Evolutionary conservation across 53 echinoderm and acorn worm genomes (phyloP), one percentile per base, ranked within the genome.

Genomic region (Patiria pectinifera): DNA sequence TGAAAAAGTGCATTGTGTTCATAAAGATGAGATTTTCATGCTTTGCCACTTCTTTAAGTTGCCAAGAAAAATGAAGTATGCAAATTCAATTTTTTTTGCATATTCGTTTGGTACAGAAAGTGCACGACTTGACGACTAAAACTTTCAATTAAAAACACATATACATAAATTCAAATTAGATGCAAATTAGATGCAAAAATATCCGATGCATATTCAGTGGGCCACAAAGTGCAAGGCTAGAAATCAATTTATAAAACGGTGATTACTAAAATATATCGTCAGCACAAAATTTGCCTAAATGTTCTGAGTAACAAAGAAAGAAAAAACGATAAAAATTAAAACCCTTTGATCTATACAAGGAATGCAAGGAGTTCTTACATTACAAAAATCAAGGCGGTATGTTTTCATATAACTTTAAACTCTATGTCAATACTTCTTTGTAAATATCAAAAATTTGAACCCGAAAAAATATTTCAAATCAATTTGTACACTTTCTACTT

Each of bases 131-230:
- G 35, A 35, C 35, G 35, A 35, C 35, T 35, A 35, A 35, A 35
- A 35, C 43, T 48, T 70, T 69, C 8, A 53, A 53, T 53, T 53
- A 66, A 66, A 66, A 66, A 66, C 66, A 16, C 19, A 60, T 15
- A 66, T 3, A 18, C 15, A 16, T 16, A 66, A 15, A 14, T 66
- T 11, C 66, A 66, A 66, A 14, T 66, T 66, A 14, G 66, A 76
- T 76, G 76, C 25, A 76, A 76, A 46, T 80, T 46, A 80, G 48
- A 75, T 87, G 87, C 58, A 24, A 69, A 76, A 13, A 72, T 24
- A 9, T 25, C 25, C 23, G 24, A 78, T 87, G 77, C 86, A 86
- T 87, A 87, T 87, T 78, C 87, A 87, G 24, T 76, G 59, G 26
- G 6, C 76, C 70, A 74, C 74, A 74, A n/a, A 74, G 74, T 23